Conservation (phyloP, 2,888 invertebrate genomes). For the Athalia cordata region DNA sequence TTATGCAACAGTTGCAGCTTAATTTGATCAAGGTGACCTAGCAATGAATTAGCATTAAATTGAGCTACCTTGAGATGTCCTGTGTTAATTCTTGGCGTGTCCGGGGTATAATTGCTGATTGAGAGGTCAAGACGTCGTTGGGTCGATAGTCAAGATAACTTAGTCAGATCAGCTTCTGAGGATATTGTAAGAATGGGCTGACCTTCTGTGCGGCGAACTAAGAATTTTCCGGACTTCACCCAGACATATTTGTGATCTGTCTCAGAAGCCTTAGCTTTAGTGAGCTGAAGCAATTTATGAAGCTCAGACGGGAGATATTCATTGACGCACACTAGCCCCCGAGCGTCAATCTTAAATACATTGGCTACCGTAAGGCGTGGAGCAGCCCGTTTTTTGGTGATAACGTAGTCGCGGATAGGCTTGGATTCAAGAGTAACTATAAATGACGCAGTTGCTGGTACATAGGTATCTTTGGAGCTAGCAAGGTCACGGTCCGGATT, state of each 20-base stretch:
- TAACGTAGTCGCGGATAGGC: neutral
- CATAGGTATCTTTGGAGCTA: no score
- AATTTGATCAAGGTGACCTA: neutral
- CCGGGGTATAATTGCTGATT: no score
- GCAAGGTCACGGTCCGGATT: neutral
- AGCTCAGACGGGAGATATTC: neutral
- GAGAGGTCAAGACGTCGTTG: neutral
- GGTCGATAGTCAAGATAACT: neutral
- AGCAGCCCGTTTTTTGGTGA: neutral
- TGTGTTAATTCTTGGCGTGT: no score
- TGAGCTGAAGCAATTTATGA: neutral
- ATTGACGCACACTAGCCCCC: neutral
- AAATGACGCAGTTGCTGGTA: no score
- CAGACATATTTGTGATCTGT: slow-evolving; percentile 8
- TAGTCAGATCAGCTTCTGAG: neutral
- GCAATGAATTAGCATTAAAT: neutral
- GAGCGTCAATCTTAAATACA: neutral
- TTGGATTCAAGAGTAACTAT: neutral
- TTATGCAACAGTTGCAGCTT: neutral
- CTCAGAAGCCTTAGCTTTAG: neutral
- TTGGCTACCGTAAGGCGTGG: neutral
- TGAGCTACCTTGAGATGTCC: neutral
- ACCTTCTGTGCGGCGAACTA: neutral
- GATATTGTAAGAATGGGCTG: neutral
- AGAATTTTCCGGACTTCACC: neutral